Evolutionary conservation across 2,888 invertebrate genomes (phyloP).

Genomic region (Caenorhabditis wallacei): DNA sequence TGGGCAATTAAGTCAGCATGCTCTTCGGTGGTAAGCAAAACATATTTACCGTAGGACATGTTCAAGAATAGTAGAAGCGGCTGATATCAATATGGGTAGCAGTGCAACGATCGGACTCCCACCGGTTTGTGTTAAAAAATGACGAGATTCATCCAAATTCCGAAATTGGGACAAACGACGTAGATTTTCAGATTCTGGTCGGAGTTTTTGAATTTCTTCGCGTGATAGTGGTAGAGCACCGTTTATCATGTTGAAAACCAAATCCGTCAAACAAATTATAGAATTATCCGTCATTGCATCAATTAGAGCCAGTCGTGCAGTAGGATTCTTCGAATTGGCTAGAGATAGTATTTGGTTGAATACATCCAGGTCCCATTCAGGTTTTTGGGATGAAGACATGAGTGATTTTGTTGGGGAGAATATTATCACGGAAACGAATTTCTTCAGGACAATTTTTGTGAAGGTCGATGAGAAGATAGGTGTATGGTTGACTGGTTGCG

Average conservation of each 20-base stretch:
- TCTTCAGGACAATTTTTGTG: slow-evolving; percentile 33
- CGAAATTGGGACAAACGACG: background rate
- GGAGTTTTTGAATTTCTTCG: background rate
- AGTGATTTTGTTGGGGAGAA: background rate
- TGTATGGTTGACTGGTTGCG: slow-evolving; percentile 12
- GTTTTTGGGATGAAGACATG: too few relatives aligned
- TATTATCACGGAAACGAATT: slow-evolving; percentile 27
- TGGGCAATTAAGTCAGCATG: too few relatives aligned
- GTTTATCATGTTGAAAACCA: background rate
- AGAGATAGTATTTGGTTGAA: background rate
- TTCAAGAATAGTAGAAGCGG: slow-evolving; percentile 17
- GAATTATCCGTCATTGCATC: background rate
- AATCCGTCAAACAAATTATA: background rate
- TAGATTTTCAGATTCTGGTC: background rate
- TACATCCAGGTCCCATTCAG: background rate
- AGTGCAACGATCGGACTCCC: slow-evolving; percentile 3
- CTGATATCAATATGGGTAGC: slow-evolving; percentile 8
- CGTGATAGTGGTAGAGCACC: background rate
- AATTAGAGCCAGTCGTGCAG: background rate
- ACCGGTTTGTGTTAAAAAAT: slow-evolving; percentile 32
- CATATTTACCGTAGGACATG: slow-evolving; percentile 46
- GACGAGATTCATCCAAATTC: slow-evolving; percentile 5
- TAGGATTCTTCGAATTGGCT: too few relatives aligned
- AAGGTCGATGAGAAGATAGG: too few relatives aligned
- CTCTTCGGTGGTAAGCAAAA: slow-evolving; percentile 13